Evolutionary conservation across 23 tunicate species (phyloP).

Genomic region (Oikopleura vanhoeffeni): DNA sequence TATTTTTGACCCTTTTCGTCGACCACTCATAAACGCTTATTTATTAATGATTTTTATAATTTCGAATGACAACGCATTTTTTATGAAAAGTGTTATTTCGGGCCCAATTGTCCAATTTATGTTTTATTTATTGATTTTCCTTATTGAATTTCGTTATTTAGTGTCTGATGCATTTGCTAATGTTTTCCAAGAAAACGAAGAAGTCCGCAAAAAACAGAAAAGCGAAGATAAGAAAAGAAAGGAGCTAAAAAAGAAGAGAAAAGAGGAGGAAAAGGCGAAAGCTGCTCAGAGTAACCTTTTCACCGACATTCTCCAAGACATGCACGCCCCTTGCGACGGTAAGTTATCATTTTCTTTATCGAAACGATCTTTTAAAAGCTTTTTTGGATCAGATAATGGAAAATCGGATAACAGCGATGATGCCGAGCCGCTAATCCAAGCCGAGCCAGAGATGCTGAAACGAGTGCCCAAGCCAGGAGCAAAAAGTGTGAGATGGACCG

Average conservation of each 20-base stretch:
- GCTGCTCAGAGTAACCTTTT: not conserved
- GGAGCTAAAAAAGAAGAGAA: not conserved
- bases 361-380: no score
- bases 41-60: no score
- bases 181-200: not conserved
- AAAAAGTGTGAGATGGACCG: constrained; percentile 1
- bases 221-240: not conserved
- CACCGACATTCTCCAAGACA: not conserved
- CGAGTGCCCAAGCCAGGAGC: not conserved
- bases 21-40: no score
- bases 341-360: no score
- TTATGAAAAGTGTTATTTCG: no score
- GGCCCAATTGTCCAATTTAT: not conserved
- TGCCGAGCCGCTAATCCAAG: not conserved
- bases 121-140: not conserved
- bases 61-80: no score
- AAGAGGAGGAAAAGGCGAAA: not conserved
- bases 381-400: no score
- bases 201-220: not conserved
- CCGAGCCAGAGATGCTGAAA: not conserved
- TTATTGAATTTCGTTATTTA: no score
- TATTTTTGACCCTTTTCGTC: no score
- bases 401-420: not conserved
- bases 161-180: not conserved
- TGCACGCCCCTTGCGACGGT: no score